phyloP scores from a whole-genome alignment of 1,140 invertebrate genomes.

The Pachypeltis micranthus region DNA sequence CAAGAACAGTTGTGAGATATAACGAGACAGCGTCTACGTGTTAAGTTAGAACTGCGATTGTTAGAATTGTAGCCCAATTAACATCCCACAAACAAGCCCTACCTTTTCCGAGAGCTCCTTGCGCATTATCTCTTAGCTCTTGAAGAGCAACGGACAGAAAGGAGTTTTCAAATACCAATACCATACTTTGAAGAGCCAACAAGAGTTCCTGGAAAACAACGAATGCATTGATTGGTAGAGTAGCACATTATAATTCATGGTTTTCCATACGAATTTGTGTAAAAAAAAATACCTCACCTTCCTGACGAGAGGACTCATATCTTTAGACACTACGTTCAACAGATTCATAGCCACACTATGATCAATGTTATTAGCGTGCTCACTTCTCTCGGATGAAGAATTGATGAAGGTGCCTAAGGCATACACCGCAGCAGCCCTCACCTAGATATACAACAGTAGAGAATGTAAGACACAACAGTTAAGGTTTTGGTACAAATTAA shows the following conservation, averaged over 20 bases:
- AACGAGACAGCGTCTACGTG: too few relatives aligned
- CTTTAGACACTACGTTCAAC: conserved; percentile 59
- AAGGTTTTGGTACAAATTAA: too few relatives aligned
- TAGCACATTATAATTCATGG: too few relatives aligned
- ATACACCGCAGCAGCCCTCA: conserved; percentile 79
- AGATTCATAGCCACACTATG: conserved; percentile 79
- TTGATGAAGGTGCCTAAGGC: conserved; percentile 88
- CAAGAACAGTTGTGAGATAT: too few relatives aligned
- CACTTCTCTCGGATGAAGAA: conserved; percentile 64
- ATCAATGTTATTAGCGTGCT: conserved; percentile 88
- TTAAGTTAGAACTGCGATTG: not conserved
- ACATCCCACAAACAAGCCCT: not conserved
- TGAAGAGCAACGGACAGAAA: conserved; percentile 69
- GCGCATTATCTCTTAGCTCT: conserved; percentile 36
- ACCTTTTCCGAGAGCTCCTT: conserved; percentile 20
- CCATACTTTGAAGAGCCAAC: conserved; percentile 79
- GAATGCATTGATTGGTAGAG: too few relatives aligned
- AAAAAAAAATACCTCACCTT: conserved; percentile 44
- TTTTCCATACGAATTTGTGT: too few relatives aligned
- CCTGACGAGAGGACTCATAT: conserved; percentile 80
- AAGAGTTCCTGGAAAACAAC: conserved; percentile 53
- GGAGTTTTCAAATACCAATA: conserved; percentile 78
- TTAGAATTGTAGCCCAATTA: not conserved
- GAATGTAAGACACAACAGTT: too few relatives aligned
- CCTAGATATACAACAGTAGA: too few relatives aligned